Percentiles rank a stretch among this genome's conserved stretches.
Evolutionary conservation across 2,888 invertebrate genomes (phyloP).

Genomic region (Cephus nigrinus): DNA sequence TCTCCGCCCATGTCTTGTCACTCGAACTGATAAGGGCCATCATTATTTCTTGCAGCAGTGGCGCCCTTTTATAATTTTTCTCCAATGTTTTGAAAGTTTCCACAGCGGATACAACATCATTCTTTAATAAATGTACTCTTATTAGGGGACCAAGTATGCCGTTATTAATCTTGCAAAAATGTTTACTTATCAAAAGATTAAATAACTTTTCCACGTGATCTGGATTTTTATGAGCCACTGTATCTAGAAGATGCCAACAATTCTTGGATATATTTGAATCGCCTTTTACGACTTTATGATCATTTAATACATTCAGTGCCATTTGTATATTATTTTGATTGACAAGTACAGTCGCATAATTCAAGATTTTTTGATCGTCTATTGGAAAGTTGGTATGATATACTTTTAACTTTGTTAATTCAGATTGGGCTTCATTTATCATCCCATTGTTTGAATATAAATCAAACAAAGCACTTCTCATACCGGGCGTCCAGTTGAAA

Average conservation of each 20-base stretch:
- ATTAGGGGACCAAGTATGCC: constrained; percentile 73
- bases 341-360: constrained; percentile 73
- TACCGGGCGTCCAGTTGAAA: constrained; percentile 69
- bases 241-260: constrained; percentile 73
- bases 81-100: constrained; percentile 69
- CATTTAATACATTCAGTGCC: constrained; percentile 68
- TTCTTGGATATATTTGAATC: constrained; percentile 64
- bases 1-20: not conserved
- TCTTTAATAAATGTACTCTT: constrained; percentile 70
- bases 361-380: constrained; percentile 76
- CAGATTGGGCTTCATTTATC: constrained; percentile 69
- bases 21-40: constrained; percentile 46
- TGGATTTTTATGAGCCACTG: constrained; percentile 66
- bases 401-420: constrained; percentile 69
- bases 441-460: constrained; percentile 71
- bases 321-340: constrained; percentile 62
- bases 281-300: constrained; percentile 53
- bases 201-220: constrained; percentile 68
- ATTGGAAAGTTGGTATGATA: constrained; percentile 70
- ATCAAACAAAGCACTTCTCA: constrained; percentile 75
- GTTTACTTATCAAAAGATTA: constrained; percentile 66
- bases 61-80: constrained; percentile 71
- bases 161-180: constrained; percentile 72
- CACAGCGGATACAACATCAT: constrained; percentile 69
- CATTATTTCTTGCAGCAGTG: constrained; percentile 75